These are phyloP conservation scores for Gymnorhina tibicen DNA, from an alignment of 2,113 vertebrate genomes.

Conservation along the genomic window DNA sequence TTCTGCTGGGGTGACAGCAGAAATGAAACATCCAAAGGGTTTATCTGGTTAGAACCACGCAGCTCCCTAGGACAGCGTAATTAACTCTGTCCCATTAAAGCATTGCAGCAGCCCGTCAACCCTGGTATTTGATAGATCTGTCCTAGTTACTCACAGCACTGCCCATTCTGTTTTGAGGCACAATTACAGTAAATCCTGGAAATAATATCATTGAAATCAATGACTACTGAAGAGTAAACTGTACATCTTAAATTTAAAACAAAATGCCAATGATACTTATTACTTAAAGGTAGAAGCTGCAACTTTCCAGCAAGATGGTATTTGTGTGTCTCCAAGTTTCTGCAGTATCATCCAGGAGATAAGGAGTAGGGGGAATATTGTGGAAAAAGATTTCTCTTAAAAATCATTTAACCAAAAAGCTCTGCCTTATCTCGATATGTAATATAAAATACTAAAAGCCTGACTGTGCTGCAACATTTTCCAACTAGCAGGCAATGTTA, in stretches of 20 bases:
- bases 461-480: background rate
- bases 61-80: background rate
- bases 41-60: background rate
- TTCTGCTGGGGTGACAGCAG: conserved; percentile 8
- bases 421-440: background rate
- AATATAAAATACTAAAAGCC: background rate
- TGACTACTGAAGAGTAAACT: background rate
- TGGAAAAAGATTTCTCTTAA: background rate
- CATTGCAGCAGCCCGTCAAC: background rate
- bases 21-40: background rate
- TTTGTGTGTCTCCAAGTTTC: background rate
- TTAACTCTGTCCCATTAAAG: conserved; percentile 21
- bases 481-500: background rate
- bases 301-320: background rate
- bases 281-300: background rate
- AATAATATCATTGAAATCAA: background rate
- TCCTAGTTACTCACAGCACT: background rate
- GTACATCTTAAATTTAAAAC: background rate
- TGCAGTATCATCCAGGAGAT: background rate
- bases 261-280: background rate
- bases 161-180: background rate
- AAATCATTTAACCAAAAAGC: background rate
- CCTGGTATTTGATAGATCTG: background rate
- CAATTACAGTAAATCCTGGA: background rate
- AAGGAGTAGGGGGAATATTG: background rate